phyloP scores from a whole-genome alignment of 1,140 invertebrate species.

The Ips nitidus region DNA sequence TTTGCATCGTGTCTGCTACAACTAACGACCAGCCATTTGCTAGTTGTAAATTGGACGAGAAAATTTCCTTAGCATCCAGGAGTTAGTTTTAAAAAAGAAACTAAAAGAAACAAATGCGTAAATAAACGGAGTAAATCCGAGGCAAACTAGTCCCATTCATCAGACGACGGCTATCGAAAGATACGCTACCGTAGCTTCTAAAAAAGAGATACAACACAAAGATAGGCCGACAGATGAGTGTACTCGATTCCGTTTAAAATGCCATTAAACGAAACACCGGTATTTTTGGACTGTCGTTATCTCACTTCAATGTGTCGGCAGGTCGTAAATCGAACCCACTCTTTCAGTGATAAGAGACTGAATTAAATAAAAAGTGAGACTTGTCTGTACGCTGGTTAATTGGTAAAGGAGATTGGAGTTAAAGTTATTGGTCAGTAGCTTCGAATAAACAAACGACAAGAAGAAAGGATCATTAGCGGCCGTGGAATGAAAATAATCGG shows the following conservation, averaged over 20 bases:
- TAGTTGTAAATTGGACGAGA: no score
- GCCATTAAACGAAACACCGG: constrained; percentile 34
- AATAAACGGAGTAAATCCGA: constrained; percentile 14
- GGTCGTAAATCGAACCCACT: constrained; percentile 35
- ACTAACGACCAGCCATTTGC: no score
- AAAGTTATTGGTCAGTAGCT: constrained; percentile 33
- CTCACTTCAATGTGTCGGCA: constrained; percentile 34
- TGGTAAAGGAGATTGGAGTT: constrained; percentile 31
- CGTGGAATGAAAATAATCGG: constrained; percentile 12
- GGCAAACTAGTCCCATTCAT: constrained; percentile 30
- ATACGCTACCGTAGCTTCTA: constrained; percentile 34
- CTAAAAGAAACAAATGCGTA: background rate
- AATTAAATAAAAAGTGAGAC: constrained; percentile 36
- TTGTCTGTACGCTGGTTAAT: constrained; percentile 34
- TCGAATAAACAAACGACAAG: constrained; percentile 27
- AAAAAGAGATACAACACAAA: constrained; percentile 32
- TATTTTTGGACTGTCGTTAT: constrained; percentile 35
- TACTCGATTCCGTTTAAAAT: constrained; percentile 35
- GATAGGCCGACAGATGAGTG: constrained; percentile 31
- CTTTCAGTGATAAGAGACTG: constrained; percentile 29
- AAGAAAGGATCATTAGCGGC: constrained; percentile 27
- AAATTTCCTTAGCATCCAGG: no score
- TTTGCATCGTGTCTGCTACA: constrained; percentile 13
- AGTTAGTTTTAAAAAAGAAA: no score
- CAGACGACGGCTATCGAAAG: constrained; percentile 28